A percentile compares a stretch with the other conserved stretches of the same genome.
Conservation (phyloP, 2,888 invertebrate species). For the Pollenia labialis region DNA sequence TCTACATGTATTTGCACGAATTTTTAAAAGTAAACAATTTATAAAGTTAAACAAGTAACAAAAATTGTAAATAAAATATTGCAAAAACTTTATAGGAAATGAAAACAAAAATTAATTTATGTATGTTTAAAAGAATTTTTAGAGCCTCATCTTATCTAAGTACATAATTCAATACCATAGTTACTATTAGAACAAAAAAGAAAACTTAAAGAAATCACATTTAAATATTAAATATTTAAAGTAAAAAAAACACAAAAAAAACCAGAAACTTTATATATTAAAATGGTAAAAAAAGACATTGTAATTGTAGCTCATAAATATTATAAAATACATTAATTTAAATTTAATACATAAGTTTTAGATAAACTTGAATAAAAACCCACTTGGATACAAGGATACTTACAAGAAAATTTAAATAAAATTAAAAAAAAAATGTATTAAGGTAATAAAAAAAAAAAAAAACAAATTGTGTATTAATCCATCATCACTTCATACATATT, state of each 20-base stretch:
- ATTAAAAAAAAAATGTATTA: constrained; percentile 37
- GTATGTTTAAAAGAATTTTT: constrained; percentile 21
- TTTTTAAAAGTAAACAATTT: constrained; percentile 48
- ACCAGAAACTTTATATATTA: constrained; percentile 33
- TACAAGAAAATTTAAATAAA: constrained; percentile 61
- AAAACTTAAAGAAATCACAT: constrained; percentile 14
- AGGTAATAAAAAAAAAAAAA: constrained; percentile 28
- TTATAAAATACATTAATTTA: constrained; percentile 53
- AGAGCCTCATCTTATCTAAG: constrained; percentile 44
- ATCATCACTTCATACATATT: constrained; percentile 88
- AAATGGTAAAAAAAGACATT: constrained; percentile 66
- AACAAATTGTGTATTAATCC: constrained; percentile 76
- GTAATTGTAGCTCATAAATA: constrained; percentile 64
- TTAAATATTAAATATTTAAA: constrained; percentile 54
- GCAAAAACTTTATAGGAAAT: constrained; percentile 8
- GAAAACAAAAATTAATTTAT: constrained; percentile 21
- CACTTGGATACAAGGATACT: constrained; percentile 68
- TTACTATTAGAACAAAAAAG: constrained; percentile 65
- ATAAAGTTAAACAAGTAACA: constrained; percentile 48
- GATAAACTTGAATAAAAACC: constrained; percentile 74
- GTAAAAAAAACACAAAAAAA: constrained; percentile 10
- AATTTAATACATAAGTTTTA: constrained; percentile 70
- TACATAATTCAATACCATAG: constrained; percentile 69
- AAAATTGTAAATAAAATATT: constrained; percentile 52
- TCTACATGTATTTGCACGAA: constrained; percentile 60